phyloP scores from a whole-genome alignment of 2,113 vertebrate species.

The Austrofundulus limnaeus region DNA sequence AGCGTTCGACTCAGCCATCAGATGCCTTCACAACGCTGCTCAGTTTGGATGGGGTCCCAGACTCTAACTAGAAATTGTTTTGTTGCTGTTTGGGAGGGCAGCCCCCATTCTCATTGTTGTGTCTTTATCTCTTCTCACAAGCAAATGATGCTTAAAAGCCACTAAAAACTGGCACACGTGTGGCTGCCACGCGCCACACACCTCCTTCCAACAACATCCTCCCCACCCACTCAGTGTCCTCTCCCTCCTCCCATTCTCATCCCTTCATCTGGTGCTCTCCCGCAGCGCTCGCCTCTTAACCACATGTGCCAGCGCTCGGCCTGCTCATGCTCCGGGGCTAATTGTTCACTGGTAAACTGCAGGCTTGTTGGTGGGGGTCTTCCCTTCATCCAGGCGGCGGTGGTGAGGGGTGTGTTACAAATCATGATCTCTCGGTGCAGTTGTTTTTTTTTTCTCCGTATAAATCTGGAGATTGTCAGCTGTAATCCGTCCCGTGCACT shows the following conservation, averaged over 20 bases:
- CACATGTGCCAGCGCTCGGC: constrained; percentile 86
- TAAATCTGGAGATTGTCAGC: constrained; percentile 75
- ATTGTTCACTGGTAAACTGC: constrained; percentile 88
- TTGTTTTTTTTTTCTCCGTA: constrained; percentile 59
- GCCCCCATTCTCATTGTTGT: constrained; percentile 21
- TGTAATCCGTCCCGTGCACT: constrained; percentile 77
- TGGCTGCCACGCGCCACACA: constrained; percentile 80
- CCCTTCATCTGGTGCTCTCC: constrained; percentile 88
- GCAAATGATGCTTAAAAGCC: constrained; percentile 80
- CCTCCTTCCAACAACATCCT: constrained; percentile 66
- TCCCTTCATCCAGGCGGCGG: constrained; percentile 49
- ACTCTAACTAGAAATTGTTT: constrained; percentile 57
- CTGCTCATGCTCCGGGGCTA: constrained; percentile 88
- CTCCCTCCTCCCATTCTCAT: constrained; percentile 80
- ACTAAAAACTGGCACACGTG: constrained; percentile 78
- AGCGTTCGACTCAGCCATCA: constrained; percentile 66
- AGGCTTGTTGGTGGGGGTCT: constrained; percentile 68
- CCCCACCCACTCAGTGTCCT: constrained; percentile 58
- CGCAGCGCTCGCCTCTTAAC: constrained; percentile 84
- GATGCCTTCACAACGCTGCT: constrained; percentile 75
- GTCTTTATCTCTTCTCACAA: constrained; percentile 61
- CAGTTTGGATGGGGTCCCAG: constrained; percentile 69
- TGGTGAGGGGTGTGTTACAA: constrained; percentile 19
- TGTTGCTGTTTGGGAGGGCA: background rate
- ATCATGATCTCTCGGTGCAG: constrained; percentile 70